A percentile compares a stretch with the other conserved stretches of the same genome.
Evolutionary conservation across 2,113 vertebrate species (phyloP).

Genomic region (Tragelaphus imberbis): DNA sequence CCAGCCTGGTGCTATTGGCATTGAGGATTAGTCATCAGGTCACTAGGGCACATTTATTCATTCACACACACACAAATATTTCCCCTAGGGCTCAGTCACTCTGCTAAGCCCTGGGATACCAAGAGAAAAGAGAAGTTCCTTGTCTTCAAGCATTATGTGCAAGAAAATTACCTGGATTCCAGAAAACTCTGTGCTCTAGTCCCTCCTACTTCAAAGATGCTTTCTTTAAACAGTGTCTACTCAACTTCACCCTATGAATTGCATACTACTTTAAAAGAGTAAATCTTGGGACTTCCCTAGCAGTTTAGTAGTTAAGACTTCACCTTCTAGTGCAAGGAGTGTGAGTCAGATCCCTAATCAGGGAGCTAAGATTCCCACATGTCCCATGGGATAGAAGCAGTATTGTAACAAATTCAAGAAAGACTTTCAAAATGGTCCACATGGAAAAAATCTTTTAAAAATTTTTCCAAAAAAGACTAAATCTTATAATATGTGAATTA

Average conservation of each 20-base stretch:
- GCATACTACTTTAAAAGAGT: neutral
- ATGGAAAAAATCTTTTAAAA: neutral
- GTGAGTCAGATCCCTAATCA: neutral
- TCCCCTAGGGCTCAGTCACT: fast-evolving
- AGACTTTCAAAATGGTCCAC: neutral
- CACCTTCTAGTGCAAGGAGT: neutral
- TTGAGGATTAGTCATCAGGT: neutral
- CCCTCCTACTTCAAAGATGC: neutral
- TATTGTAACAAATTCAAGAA: neutral
- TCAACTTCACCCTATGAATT: neutral
- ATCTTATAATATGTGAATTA: neutral
- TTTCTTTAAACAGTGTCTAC: neutral
- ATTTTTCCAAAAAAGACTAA: neutral
- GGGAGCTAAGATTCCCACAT: neutral
- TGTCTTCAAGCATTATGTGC: neutral
- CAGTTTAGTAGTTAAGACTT: neutral
- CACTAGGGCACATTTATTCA: neutral
- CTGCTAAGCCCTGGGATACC: neutral
- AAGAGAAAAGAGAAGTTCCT: neutral
- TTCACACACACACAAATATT: neutral
- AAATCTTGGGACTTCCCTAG: neutral
- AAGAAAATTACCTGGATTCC: neutral
- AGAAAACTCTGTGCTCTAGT: neutral
- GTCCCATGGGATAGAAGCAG: neutral
- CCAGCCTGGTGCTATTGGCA: neutral